Conservation (phyloP, 2,113 vertebrate species). For the Nibea coibor region DNA sequence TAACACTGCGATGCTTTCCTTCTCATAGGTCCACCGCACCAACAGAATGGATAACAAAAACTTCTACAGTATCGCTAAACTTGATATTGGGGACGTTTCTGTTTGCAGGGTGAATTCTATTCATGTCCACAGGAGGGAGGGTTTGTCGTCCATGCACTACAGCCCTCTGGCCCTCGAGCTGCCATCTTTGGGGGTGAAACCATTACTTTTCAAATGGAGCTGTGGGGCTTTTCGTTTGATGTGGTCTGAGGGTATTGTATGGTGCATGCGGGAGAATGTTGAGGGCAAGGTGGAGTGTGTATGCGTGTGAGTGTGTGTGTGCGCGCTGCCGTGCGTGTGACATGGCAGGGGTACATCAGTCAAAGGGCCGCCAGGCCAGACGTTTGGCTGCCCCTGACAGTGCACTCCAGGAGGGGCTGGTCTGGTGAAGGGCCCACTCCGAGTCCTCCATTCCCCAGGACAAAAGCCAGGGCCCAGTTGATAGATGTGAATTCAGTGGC, state of each 20-base stretch:
- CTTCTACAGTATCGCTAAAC: constrained; percentile 39
- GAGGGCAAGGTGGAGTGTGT: constrained; percentile 78
- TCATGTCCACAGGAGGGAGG: constrained; percentile 68
- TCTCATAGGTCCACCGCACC: neutral
- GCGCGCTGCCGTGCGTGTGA: constrained; percentile 72
- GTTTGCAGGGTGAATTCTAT: constrained; percentile 50
- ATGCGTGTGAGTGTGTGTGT: constrained; percentile 69
- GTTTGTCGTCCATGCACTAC: constrained; percentile 58
- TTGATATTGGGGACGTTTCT: constrained; percentile 30
- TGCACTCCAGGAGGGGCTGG: constrained; percentile 85
- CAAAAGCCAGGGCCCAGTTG: constrained; percentile 84
- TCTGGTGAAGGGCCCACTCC: constrained; percentile 83
- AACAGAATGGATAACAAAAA: constrained; percentile 15
- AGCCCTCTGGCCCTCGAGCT: constrained; percentile 71
- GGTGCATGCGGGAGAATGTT: constrained; percentile 79
- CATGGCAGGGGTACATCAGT: constrained; percentile 86
- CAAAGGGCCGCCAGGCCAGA: constrained; percentile 85
- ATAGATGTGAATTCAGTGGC: constrained; percentile 87
- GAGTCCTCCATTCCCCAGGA: constrained; percentile 78
- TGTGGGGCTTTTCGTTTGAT: constrained; percentile 84
- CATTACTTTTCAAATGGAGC: constrained; percentile 80
- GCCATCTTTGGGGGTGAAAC: constrained; percentile 77
- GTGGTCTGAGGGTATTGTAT: constrained; percentile 81
- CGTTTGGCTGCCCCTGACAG: constrained; percentile 86
- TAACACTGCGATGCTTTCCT: constrained; percentile 4